These are phyloP conservation scores for Brachionus calyciflorus DNA, from an alignment of 1,140 invertebrate genomes.

Conservation along the genomic window DNA sequence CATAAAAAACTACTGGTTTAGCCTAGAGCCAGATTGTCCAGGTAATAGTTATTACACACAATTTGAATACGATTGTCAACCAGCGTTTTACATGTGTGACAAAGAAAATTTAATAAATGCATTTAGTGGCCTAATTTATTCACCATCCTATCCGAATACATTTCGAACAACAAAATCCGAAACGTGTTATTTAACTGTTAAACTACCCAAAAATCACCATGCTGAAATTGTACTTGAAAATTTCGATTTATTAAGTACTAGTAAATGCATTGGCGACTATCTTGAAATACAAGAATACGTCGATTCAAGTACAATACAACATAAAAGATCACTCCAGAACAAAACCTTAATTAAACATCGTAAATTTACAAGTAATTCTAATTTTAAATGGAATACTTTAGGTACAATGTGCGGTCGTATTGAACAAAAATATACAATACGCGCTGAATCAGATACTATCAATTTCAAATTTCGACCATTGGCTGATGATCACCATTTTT, in stretches of 20 bases:
- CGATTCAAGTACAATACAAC: background rate
- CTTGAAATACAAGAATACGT: conserved; percentile 40
- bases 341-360: background rate
- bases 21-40: conserved; percentile 38
- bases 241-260: conserved; percentile 23
- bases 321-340: background rate
- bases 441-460: conserved; percentile 28
- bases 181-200: conserved; percentile 30
- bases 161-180: background rate
- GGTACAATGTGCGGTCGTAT: conserved; percentile 37
- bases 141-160: conserved; percentile 24
- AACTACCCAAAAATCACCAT: conserved; percentile 45
- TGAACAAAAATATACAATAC: conserved; percentile 28
- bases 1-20: conserved; percentile 41
- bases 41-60: conserved; percentile 46
- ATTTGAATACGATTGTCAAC: conserved; percentile 43
- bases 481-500: background rate
- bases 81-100: conserved; percentile 29
- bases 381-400: conserved; percentile 21
- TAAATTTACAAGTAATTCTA: background rate
- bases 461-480: conserved; percentile 38
- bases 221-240: conserved; percentile 34
- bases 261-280: conserved; percentile 30
- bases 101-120: conserved; percentile 6
- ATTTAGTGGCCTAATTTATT: conserved; percentile 32